Evolutionary conservation across 30 jellyfish, hydroid and myxozoan genomes (phyloP).

Genomic region (Phacellophora camtschatica): DNA sequence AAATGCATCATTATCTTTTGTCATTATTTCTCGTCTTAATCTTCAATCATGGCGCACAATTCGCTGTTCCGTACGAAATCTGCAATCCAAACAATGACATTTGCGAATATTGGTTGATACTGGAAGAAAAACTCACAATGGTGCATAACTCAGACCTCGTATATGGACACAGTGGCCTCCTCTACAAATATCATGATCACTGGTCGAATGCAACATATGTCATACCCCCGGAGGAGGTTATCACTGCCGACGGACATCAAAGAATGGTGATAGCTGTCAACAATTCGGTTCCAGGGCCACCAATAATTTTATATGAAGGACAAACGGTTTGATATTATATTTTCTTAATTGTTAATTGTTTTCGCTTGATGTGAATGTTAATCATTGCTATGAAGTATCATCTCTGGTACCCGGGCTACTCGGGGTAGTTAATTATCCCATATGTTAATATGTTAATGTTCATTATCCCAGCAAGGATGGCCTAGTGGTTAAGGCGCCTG

Average conservation of each 20-base stretch:
- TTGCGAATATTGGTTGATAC: conserved; percentile 85
- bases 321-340: conserved; percentile 69
- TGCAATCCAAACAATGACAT: conserved; percentile 47
- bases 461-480: too few species aligned
- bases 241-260: conserved; percentile 85
- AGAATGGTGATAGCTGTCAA: conserved; percentile 91
- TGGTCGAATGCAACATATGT: conserved; percentile 78
- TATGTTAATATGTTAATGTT: too few species aligned
- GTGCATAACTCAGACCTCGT: conserved; percentile 80
- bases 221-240: conserved; percentile 83
- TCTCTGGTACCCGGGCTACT: too few species aligned
- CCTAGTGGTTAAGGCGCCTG: too few species aligned
- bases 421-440: too few species aligned
- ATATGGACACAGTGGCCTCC: conserved; percentile 75
- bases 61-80: conserved; percentile 12
- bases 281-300: conserved; percentile 95
- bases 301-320: conserved; percentile 82
- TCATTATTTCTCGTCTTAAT: background rate
- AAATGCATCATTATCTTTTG: background rate
- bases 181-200: conserved; percentile 78
- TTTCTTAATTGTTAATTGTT: too few species aligned
- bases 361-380: too few species aligned
- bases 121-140: conserved; percentile 89
- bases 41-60: background rate
- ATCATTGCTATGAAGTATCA: too few species aligned